A percentile compares a stretch with the other conserved stretches of the same genome.
These are phyloP conservation scores for Cichlasoma orientale DNA, from an alignment of 2,797 vertebrate genomes.

Conservation along the genomic window DNA sequence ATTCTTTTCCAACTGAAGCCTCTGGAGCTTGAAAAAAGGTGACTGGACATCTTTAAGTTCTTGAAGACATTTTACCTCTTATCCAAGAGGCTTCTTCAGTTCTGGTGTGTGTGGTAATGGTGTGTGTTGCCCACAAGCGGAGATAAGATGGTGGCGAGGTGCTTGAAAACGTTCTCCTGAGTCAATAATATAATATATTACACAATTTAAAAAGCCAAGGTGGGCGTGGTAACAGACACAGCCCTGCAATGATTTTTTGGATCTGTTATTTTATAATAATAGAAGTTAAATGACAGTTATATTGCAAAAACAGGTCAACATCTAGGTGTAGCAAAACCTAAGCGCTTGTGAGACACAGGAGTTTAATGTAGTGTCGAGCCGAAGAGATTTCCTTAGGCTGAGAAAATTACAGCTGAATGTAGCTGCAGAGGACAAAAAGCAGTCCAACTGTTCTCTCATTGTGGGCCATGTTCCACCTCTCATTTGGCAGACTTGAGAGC, in stretches of 20 bases:
- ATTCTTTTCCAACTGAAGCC: no score
- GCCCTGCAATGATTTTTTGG: not conserved
- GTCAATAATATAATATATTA: not conserved
- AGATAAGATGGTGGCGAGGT: no score
- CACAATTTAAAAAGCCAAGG: not conserved
- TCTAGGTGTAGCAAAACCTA: not conserved
- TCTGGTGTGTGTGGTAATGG: no score
- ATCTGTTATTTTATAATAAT: not conserved
- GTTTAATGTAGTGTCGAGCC: not conserved
- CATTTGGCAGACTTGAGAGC: conserved; percentile 34
- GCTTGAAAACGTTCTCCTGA: not conserved
- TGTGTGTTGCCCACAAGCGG: no score
- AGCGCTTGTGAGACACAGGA: not conserved
- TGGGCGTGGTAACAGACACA: not conserved
- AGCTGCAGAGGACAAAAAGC: conserved; percentile 13
- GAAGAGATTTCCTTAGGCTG: not conserved
- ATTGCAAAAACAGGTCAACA: not conserved
- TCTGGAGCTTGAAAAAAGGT: no score
- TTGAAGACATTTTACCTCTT: no score
- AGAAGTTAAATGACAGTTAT: not conserved
- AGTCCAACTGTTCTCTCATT: conserved; percentile 30
- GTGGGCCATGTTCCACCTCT: conserved; percentile 34
- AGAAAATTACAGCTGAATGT: conserved; percentile 12
- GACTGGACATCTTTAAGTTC: no score
- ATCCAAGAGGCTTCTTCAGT: no score